Base-by-base conservation (phyloP, 2,113 vertebrate genomes). In the Dromaius novaehollandiae region DNA sequence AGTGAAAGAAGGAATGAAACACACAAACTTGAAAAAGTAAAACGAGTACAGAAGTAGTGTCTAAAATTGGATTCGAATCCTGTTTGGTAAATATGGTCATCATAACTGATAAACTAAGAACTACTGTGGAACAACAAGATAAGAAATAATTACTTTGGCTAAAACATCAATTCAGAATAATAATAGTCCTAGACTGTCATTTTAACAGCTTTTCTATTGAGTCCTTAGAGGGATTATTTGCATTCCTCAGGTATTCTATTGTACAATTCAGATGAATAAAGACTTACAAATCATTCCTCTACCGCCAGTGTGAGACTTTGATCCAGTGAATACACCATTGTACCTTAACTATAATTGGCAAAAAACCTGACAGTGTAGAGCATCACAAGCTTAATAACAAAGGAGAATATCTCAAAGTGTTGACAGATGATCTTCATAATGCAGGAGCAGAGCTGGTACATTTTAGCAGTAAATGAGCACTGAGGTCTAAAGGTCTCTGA, bases 391-490 rank as follows among this genome's bases (percentile, higher is more conserved):
- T 98, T 98, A 98, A 99, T 99, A 99, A 99, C 99, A 99, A 99
- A 99, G 99, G 99, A 98, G 98, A 98, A 98, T 98, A 99, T 98
- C 98, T 98, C 98, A 98, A 99, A 98, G 98, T 98, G 98, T 99
- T 99, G 99, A 99, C 99, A 99, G 99, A 99, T 99, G 98, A 99
- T 99, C 99, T 99, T 99, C 99, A 99, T 99, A 99, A 99, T 99
- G 99, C 98, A 98, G 98, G 98, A 98, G 98, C 98, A 97, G 98
- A 99, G 98, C 98, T 97, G 98, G 98, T 97, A 98, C 98, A 97
- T 98, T 98, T 98, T 98, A 99, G 98, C 98, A 97, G 97, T 98
- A 99, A 99, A 99, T 99, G 99, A 99, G 99, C 98, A 95, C 91
- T 94, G 98, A 99, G 99, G 99, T 99, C 99, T 99, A 98, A 98